These are phyloP conservation scores for Pseudomugil gertrudae DNA, from an alignment of 2,797 vertebrate species.

Conservation along the genomic window DNA sequence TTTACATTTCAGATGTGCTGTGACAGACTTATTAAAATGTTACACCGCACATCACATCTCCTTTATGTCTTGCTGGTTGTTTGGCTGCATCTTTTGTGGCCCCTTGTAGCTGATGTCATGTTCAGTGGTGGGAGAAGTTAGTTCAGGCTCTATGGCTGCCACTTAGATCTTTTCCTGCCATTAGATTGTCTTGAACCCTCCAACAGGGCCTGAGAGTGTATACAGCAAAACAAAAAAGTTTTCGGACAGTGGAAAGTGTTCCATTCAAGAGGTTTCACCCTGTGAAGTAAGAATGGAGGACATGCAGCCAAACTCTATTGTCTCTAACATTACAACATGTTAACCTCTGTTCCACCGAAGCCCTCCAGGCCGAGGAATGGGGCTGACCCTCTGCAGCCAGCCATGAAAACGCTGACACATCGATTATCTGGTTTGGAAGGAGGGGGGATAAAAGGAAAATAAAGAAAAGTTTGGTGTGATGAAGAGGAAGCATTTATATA, in stretches of 20 bases:
- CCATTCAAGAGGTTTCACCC: constrained; percentile 41
- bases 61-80: constrained; percentile 60
- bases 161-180: constrained; percentile 49
- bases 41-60: constrained; percentile 51
- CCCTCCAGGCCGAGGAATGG: constrained; percentile 38
- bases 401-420: constrained; percentile 79
- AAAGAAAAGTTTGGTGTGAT: constrained; percentile 51
- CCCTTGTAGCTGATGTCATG: constrained; percentile 35
- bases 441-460: not conserved
- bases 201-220: constrained; percentile 24
- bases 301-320: constrained; percentile 35
- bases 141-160: constrained; percentile 43
- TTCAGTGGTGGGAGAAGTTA: constrained; percentile 40
- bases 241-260: not conserved
- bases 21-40: constrained; percentile 67
- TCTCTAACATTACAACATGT: constrained; percentile 35
- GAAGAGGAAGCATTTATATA: constrained; percentile 71
- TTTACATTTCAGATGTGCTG: constrained; percentile 65
- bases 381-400: constrained; percentile 67
- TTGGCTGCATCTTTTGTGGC: constrained; percentile 31
- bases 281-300: constrained; percentile 41
- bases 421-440: constrained; percentile 57
- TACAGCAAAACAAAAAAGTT: not conserved
- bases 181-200: constrained; percentile 31
- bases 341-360: constrained; percentile 56